Evolutionary conservation across 2,888 invertebrate species (phyloP), one percentile per base, ranked within the genome.

Genomic region (Phasia obesa): DNA sequence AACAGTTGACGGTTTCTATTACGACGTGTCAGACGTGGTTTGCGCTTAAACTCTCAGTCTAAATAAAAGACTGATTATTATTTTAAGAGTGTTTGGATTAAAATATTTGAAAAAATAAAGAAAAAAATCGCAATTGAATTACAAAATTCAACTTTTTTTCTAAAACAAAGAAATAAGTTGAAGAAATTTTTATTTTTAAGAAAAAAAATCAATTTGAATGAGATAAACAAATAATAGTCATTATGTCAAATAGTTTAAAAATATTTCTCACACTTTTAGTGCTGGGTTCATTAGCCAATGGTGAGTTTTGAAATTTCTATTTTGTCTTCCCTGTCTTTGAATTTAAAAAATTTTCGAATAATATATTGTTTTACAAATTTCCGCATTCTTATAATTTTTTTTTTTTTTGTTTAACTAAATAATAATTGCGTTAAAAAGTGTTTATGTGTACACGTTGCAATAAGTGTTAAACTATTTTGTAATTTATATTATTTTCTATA

Each of bases 1-100:
- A 85, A 86, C 89, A 89, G 89, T 89, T 89, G 88, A 86, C 89
- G 90, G 89, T 88, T 88, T 87, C 86, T 87, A 88, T 86, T 88
- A 84, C 88, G 84, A 85, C 87, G 87, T 83, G 84, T 80, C 84
- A 86, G 89, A 87, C 88, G 89, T 87, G 70, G 55, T 67, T 71
- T 62, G 73, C 77, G 73, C 81, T 77, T 64, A 57, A 71, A 31
- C 55, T 65, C 31, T 55, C 44, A 47, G 44, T 55, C 9, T n/a
- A 59, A 27, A n/a, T 53, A 31, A 44, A 79, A 83, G 79, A 79
- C 83, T 83, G 83, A 83, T 71, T 74, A 62, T 53, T 73, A 60
- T 60, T 47, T 67, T 74, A 77, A 74, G 76, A 62, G 80, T 77
- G 67, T 76, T 44, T 44, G 55, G n/a, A 55, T n/a, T 1, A 23